These are phyloP conservation scores for Gila orcuttii DNA, from an alignment of 2,113 vertebrate species.

Conservation along the genomic window DNA sequence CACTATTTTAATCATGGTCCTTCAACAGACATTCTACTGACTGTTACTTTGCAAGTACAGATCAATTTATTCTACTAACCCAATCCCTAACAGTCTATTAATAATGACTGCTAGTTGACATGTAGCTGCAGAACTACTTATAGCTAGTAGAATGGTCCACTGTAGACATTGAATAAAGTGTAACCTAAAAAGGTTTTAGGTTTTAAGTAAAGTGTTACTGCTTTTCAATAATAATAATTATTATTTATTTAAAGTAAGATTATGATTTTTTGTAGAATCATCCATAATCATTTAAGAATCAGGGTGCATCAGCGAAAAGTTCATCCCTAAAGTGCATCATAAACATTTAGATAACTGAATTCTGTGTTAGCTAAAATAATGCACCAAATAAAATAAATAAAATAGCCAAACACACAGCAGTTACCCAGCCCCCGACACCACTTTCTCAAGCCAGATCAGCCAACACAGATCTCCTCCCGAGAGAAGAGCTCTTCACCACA, in stretches of 20 bases:
- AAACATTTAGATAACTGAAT: neutral
- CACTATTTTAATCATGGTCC: too few species aligned
- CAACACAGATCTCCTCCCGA: constrained; percentile 19
- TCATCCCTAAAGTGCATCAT: neutral
- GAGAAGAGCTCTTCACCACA: constrained; percentile 18
- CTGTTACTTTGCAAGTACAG: too few species aligned
- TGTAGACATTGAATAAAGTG: too few species aligned
- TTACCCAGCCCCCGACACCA: neutral
- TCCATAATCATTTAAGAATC: neutral
- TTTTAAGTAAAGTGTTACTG: neutral
- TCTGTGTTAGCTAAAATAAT: neutral
- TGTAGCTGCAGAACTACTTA: too few species aligned
- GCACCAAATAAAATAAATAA: neutral
- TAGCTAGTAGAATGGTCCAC: too few species aligned
- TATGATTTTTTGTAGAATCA: neutral
- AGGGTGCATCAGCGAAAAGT: neutral
- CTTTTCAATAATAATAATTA: neutral
- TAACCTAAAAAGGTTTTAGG: too few species aligned
- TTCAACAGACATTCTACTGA: too few species aligned
- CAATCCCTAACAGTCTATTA: too few species aligned
- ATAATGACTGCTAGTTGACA: too few species aligned
- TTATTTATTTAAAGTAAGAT: neutral
- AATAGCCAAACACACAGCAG: neutral
- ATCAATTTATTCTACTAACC: too few species aligned
- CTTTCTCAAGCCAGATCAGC: neutral